Conservation (phyloP, 2,113 vertebrate species). For the Chloebia gouldiae region DNA sequence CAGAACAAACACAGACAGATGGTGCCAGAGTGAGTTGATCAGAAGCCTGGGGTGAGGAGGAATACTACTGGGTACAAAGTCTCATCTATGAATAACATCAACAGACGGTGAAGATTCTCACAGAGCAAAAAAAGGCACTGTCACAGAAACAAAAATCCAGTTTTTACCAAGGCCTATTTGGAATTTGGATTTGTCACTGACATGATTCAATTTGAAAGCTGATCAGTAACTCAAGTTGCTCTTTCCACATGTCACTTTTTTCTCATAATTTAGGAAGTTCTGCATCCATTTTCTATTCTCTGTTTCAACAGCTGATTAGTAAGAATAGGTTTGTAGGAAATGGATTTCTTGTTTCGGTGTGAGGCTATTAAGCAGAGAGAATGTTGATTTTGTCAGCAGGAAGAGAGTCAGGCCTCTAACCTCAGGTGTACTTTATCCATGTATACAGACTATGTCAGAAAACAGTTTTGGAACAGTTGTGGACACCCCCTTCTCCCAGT, state of each 20-base stretch:
- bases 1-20: constrained; percentile 55
- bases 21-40: constrained; percentile 37
- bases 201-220: background rate
- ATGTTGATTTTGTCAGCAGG: background rate
- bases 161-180: background rate
- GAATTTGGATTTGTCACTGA: background rate
- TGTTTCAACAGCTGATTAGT: background rate
- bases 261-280: background rate
- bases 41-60: constrained; percentile 50
- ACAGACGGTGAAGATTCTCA: constrained; percentile 20
- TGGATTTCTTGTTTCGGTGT: background rate
- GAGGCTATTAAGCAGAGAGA: background rate
- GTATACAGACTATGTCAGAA: background rate
- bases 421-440: background rate
- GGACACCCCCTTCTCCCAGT: background rate
- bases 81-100: constrained; percentile 52
- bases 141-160: background rate
- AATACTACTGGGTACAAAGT: constrained; percentile 48
- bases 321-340: background rate
- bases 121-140: background rate
- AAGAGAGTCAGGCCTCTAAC: background rate
- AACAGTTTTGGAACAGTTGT: background rate
- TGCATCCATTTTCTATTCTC: background rate
- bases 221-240: background rate
- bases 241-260: background rate